These are phyloP conservation scores for Chinchilla lanigera DNA, from an alignment of 2,113 vertebrate species.

Conservation along the genomic window DNA sequence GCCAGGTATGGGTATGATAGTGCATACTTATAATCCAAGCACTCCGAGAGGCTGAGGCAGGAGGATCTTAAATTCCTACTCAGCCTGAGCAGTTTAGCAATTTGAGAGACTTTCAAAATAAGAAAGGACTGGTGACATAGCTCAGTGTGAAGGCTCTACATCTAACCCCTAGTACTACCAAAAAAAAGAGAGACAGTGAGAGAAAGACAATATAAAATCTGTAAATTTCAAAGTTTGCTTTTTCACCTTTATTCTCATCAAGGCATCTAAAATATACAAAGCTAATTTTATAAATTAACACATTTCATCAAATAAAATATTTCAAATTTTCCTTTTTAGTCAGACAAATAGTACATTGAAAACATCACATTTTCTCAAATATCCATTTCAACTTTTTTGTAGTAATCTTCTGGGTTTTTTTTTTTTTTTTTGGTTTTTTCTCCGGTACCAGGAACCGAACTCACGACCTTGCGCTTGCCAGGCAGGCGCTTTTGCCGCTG, in stretches of 20 bases:
- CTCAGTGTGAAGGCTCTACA: background rate
- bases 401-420: background rate
- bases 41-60: background rate
- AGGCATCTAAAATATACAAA: conserved; percentile 14
- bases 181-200: too few relatives aligned
- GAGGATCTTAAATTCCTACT: background rate
- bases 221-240: background rate
- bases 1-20: background rate
- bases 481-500: too few relatives aligned
- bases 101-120: background rate
- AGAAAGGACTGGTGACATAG: background rate
- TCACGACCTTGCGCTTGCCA: too few relatives aligned
- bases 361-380: background rate
- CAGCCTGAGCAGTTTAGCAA: background rate
- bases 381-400: background rate
- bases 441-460: too few relatives aligned
- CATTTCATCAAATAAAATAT: conserved; percentile 10
- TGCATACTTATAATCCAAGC: background rate
- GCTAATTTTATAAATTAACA: conserved; percentile 18
- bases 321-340: background rate
- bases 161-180: background rate
- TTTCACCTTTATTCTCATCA: background rate
- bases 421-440: too few relatives aligned
- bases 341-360: background rate
- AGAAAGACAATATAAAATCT: background rate